A percentile compares a stretch with the other conserved stretches of the same genome.
Conservation (phyloP, 2,888 invertebrate genomes). For the Venusia cambrica region DNA sequence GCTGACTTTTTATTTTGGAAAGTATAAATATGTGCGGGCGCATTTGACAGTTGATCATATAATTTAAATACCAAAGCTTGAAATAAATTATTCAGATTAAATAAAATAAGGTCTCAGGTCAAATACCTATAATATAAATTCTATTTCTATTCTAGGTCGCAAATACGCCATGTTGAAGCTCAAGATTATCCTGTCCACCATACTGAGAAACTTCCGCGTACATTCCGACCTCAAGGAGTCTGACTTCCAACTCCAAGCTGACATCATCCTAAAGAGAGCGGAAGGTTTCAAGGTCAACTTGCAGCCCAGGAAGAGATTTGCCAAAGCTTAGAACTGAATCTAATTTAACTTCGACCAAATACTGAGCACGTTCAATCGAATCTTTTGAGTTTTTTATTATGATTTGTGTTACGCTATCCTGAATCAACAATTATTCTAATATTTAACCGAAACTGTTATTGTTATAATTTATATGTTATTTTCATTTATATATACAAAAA, state of each 20-base stretch:
- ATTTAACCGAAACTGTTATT: too few relatives aligned
- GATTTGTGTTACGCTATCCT: too few relatives aligned
- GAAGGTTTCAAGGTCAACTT: conserved; percentile 88
- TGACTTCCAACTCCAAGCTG: conserved; percentile 87
- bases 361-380: conserved; percentile 1
- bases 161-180: conserved; percentile 91
- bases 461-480: too few relatives aligned
- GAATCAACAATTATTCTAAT: too few relatives aligned
- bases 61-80: too few relatives aligned
- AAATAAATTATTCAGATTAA: too few relatives aligned
- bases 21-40: too few relatives aligned
- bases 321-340: conserved; percentile 49
- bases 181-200: conserved; percentile 88
- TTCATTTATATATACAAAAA: too few relatives aligned
- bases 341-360: conserved; percentile 2
- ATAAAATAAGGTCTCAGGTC: too few relatives aligned
- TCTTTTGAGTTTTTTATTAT: too few relatives aligned
- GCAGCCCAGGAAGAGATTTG: conserved; percentile 81
- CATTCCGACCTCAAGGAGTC: conserved; percentile 84
- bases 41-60: too few relatives aligned
- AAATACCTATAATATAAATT: conserved; percentile 3
- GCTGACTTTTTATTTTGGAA: too few relatives aligned
- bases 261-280: conserved; percentile 88
- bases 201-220: conserved; percentile 87
- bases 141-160: conserved; percentile 75